Base-by-base conservation (phyloP, 1,140 invertebrate genomes). In the Sminthurinus signatus region DNA sequence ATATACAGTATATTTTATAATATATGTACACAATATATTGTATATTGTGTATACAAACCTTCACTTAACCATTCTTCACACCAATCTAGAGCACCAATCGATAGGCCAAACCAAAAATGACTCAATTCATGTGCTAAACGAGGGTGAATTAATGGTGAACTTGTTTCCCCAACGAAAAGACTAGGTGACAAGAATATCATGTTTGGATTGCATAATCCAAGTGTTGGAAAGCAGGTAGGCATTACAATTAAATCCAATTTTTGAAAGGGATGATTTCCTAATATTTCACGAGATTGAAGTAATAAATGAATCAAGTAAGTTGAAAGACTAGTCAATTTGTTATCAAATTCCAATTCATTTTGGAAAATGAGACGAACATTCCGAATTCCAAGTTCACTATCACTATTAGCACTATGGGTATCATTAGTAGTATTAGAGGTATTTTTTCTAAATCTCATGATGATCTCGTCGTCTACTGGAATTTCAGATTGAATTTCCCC, bases 61-160 rank as follows among this genome's bases (percentile, higher is more conserved):
- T n/a, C n/a, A 44, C 77, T 79, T 8, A 80, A 63, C 79, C 79
- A 80, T 69, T 79, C 79, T 72, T 80, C 79, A n/a, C 75, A 77
- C 78, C 78, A 80, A 70, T 80, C 76, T 28, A 68, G 67, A 27
- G 77, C 75, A 21, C 78, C 78, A 68, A 79, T 76, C n/a, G 74
- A 67, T 4, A 79, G 66, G 14, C 78, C 78, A 73, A 79, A 79
- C 77, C 78, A 79, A 1, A 75, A 74, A 67, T 79, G 78, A 61
- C 73, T 75, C 21, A 77, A 44, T 73, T 78, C 77, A 72, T 79
- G 78, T 8, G 77, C 71, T n/a, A 80, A 43, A 29, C 76, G 69
- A 23, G 71, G 67, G 62, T 65, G 73, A 69, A 77, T 74, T 10
- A 52, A 29, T 28, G 50, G 50, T 73, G 36, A 1, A n/a, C n/a